Conservation (phyloP, 2,888 invertebrate genomes). For the Microplitis deprimator region DNA sequence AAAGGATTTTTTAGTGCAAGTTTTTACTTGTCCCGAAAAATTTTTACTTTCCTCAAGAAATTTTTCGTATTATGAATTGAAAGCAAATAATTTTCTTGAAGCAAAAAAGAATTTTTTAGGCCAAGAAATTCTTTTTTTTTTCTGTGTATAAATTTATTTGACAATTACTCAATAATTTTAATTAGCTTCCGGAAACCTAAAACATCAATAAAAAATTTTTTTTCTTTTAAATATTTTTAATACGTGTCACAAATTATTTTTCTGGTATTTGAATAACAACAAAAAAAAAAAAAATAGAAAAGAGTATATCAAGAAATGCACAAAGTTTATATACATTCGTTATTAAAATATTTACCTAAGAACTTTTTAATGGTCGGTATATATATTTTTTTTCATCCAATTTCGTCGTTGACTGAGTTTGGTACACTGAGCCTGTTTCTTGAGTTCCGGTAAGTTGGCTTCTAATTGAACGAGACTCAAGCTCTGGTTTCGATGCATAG, state of each 20-base stretch:
- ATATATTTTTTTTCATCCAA: constrained; percentile 23
- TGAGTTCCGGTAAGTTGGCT: constrained; percentile 35
- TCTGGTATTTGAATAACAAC: neutral
- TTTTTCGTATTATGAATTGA: too few relatives aligned
- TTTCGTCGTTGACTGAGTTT: constrained; percentile 35
- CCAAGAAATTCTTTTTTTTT: too few relatives aligned
- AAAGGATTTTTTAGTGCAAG: too few relatives aligned
- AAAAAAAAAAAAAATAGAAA: neutral
- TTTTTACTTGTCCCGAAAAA: too few relatives aligned
- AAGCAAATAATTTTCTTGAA: too few relatives aligned
- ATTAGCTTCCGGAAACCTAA: too few relatives aligned
- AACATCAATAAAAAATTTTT: too few relatives aligned
- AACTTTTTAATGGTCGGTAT: constrained; percentile 8
- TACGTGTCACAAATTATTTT: neutral
- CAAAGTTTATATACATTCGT: neutral
- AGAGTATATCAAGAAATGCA: neutral
- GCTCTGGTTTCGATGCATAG: neutral
- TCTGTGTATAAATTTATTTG: too few relatives aligned
- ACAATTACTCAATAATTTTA: too few relatives aligned
- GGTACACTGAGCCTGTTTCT: constrained; percentile 31
- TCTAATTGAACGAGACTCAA: constrained; percentile 36
- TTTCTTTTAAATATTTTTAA: neutral
- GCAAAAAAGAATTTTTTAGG: too few relatives aligned
- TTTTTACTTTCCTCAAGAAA: too few relatives aligned
- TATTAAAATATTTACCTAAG: constrained; percentile 17